Base-by-base conservation (phyloP, 2,797 vertebrate species). In the Spinus olivaceus region DNA sequence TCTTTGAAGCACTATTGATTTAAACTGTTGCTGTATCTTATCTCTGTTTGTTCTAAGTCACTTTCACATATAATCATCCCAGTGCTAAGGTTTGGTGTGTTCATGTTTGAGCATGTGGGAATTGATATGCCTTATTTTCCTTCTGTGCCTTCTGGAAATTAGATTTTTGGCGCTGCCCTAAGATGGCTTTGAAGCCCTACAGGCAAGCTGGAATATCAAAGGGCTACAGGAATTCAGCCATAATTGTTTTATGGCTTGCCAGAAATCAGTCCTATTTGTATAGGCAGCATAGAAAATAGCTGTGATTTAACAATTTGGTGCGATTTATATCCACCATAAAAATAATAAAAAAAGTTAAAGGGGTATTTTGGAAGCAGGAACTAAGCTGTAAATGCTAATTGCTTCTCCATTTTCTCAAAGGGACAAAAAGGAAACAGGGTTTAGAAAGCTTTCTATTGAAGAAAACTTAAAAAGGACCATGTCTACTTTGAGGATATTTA, bases 171-270 rank as follows among this genome's bases (percentile, higher is more conserved):
- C 15, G 30, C 88, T 96, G 88, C 63, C 76, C 32, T 90, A 91
- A 92, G 84, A 95, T 90, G 81, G 93, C 98, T 97, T 97, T 97
- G 96, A 97, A 97, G 97, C 89, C 88, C 82, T 88, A 67, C 89
- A 94, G 96, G 96, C 96, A 96, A 95, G 97, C 96, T 97, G 96
- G 93, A 76, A 97, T 98, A 98, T 98, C 95, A 98, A 99, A 98
- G 98, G 90, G 90, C 97, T 96, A 91, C 97, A 97, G 98, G 98
- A 98, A 98, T 98, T 98, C 96, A 92, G 96, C 88, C 86, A 92
- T 98, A 98, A 99, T 99, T 98, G 98, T 98, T 99, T 99, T 99
- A 99, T 97, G 97, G 96, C 98, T 98, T 98, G 97, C 97, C 97
- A 98, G 98, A 98, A 98, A 98, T 98, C 97, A 97, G 98, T 98